A percentile compares a stretch with the other conserved stretches of the same genome.
These are phyloP conservation scores for Ptychadena robeensis DNA, from an alignment of 2,797 vertebrate species.

Conservation along the genomic window DNA sequence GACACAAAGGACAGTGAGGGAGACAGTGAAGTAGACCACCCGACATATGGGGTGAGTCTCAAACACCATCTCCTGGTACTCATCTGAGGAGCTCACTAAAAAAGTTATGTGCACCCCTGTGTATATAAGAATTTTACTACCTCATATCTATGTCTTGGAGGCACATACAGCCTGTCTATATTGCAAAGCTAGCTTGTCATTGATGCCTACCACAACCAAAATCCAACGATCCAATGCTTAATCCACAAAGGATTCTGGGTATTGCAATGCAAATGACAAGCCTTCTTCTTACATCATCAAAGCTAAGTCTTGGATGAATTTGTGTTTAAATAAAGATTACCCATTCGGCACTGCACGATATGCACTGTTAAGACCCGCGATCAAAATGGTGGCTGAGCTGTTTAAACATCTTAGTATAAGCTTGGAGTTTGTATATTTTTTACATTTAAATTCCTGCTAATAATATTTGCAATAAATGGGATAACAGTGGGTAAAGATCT, in stretches of 20 bases:
- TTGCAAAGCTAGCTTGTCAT: not conserved
- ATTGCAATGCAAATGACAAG: not conserved
- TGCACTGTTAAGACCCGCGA: no score
- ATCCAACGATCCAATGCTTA: not conserved
- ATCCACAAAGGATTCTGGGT: constrained; percentile 13
- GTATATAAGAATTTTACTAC: no score
- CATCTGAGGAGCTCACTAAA: no score
- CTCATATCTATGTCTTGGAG: no score
- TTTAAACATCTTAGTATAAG: not conserved
- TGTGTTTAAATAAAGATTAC: not conserved
- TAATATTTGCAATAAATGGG: no score
- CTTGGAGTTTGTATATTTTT: not conserved
- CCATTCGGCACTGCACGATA: not conserved
- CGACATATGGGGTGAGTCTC: no score
- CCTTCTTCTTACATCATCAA: not conserved
- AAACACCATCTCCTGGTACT: no score
- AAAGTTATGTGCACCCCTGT: no score
- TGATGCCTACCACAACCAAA: not conserved
- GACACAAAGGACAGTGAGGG: no score
- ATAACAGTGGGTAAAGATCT: not conserved
- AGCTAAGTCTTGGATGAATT: not conserved
- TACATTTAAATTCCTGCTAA: not conserved
- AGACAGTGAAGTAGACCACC: no score
- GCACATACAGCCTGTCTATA: not conserved
- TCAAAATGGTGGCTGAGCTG: not conserved